phyloP scores from a whole-genome alignment of 2,888 invertebrate species.

The Acrobasis repandana region DNA sequence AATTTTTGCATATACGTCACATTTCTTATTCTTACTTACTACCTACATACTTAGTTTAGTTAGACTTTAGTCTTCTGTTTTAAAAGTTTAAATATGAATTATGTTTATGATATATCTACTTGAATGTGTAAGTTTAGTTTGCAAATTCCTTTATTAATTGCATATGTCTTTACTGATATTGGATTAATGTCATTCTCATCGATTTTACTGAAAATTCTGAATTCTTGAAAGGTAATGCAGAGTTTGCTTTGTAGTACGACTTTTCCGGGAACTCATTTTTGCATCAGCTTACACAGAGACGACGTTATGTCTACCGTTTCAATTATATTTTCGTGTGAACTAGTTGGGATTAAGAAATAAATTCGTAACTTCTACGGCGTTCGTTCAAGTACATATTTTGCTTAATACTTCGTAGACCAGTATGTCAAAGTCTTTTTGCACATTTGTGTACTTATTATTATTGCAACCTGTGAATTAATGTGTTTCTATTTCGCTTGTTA shows the following conservation, averaged over 20 bases:
- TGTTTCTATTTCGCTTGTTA: neutral
- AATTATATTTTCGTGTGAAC: slow-evolving; percentile 20
- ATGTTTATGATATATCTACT: neutral
- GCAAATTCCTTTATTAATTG: neutral
- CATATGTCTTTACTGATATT: neutral
- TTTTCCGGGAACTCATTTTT: slow-evolving; percentile 42
- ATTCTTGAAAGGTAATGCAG: slow-evolving; percentile 4
- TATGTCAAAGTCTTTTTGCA: no score
- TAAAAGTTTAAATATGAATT: no score
- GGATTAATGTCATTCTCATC: neutral
- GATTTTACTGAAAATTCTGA: slow-evolving; percentile 20
- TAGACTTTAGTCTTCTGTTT: no score
- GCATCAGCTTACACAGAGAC: slow-evolving; percentile 45
- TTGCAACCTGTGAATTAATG: neutral
- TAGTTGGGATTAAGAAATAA: neutral
- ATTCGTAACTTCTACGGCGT: no score
- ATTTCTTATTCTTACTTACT: no score
- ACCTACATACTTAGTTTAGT: no score
- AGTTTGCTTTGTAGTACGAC: slow-evolving; percentile 1
- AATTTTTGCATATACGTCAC: no score
- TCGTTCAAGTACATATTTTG: no score
- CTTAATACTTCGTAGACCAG: no score
- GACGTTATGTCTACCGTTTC: slow-evolving; percentile 33
- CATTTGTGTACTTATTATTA: no score
- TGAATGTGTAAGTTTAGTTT: neutral